Conservation (phyloP, 2,888 invertebrate genomes). For the Fissipunctia ypsillon region DNA sequence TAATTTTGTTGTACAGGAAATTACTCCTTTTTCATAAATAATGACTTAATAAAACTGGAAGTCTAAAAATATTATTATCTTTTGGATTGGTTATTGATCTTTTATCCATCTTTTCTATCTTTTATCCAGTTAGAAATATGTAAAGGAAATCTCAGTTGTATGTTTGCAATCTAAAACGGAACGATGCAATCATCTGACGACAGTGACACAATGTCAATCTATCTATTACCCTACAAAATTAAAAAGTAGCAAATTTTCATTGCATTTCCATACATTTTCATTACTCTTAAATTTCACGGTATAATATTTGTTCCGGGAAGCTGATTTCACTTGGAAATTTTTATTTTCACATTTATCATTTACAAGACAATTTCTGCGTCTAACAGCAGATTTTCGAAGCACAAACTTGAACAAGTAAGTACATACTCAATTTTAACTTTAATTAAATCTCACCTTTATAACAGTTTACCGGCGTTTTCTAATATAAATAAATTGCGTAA, state of each 20-base stretch:
- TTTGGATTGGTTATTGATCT: not conserved
- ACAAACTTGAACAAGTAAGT: slow-evolving; percentile 58
- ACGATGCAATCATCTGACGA: slow-evolving; percentile 73
- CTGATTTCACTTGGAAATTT: slow-evolving; percentile 49
- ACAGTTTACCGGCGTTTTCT: slow-evolving; percentile 60
- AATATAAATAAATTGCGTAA: slow-evolving; percentile 69
- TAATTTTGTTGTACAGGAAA: not conserved
- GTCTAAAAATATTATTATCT: not conserved
- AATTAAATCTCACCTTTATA: slow-evolving; percentile 36
- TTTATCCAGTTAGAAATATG: not conserved
- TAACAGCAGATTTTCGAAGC: slow-evolving; percentile 44
- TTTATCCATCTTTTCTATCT: too few relatives aligned
- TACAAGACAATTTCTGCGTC: slow-evolving; percentile 61
- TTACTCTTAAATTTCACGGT: not conserved
- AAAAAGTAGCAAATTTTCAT: slow-evolving; percentile 28
- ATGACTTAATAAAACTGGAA: too few relatives aligned
- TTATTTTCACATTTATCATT: slow-evolving; percentile 65
- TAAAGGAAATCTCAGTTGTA: not conserved
- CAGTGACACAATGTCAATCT: slow-evolving; percentile 60
- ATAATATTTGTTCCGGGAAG: slow-evolving; percentile 50
- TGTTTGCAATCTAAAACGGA: slow-evolving; percentile 56
- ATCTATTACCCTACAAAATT: slow-evolving; percentile 65
- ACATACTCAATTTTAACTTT: slow-evolving; percentile 23
- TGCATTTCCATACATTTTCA: slow-evolving; percentile 8
- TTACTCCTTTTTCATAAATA: not conserved